Base-by-base conservation (phyloP, 30 jellyfish, hydroid and myxozoan species). In the Sanderia malayensis region DNA sequence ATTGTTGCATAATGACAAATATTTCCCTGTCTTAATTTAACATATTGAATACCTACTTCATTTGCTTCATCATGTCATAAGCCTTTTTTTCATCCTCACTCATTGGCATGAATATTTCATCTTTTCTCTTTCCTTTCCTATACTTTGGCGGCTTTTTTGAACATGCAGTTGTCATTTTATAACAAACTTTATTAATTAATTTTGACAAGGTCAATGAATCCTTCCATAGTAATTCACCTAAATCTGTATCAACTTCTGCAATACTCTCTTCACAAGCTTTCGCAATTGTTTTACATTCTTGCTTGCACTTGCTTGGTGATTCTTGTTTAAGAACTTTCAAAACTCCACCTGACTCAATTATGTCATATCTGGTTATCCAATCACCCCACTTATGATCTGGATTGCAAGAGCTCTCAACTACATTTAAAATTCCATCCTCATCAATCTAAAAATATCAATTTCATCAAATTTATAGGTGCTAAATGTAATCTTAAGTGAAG, bases 181-280 rank as follows among this genome's bases (percentile, higher is more conserved):
- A 70, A 58, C 98, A 90, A 66, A 83, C 92, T 66, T 90, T 74
- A 58, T 77, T 83, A 15, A 84, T 41, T 46, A 90, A 71, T 32
- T 74, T 41, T 31, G 95, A 63, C 71, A 73, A 53, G 8, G 85
- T 58, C 60, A 83, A 44, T 2, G 82, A 71, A 61, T 83, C 79
- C 47, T 84, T 71, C 98, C 98, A 90, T 25, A 90, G 67, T 17
- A 90, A 71, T 63, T 90, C 98, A 10, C 98, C 94, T 23, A 90
- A 37, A 33, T 90, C 98, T 1, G 98, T 90, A 58, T 90, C 98
- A 46, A 79, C 59, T n/a, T 90, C 98, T 18, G 95, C 96, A 19
- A 90, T 78, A 84, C 85, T 76, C 9, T 90, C 93, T 44, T 83
- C 96, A 62, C 98, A 90, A 32, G 98, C 83, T 59, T 74, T 84